Evolutionary conservation across 2,888 invertebrate genomes (phyloP).

Genomic region (Bellardia bayeri): DNA sequence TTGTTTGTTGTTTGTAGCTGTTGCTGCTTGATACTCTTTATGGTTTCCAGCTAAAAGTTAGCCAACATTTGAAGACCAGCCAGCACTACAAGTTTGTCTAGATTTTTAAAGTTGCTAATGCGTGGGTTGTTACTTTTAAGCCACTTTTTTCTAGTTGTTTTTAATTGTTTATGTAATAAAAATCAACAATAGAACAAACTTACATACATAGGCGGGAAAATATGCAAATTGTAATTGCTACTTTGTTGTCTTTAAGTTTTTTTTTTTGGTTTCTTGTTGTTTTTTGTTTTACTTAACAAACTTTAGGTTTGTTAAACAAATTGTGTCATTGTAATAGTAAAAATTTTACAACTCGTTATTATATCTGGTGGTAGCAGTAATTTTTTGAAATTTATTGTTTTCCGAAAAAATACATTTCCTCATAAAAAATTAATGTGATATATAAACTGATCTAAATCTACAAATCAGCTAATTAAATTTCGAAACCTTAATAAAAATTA

Average conservation of each 20-base stretch:
- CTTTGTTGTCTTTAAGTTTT: conserved; percentile 29
- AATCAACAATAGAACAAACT: conserved; percentile 48
- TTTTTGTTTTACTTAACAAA: conserved; percentile 30
- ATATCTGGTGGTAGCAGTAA: too few species aligned
- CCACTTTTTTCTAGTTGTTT: not conserved
- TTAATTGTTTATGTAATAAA: conserved; percentile 54
- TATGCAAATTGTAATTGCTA: conserved; percentile 65
- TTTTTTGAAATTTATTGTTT: conserved; percentile 5
- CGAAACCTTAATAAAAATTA: conserved; percentile 7
- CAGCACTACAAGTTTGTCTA: conserved; percentile 10
- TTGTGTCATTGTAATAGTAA: conserved; percentile 26
- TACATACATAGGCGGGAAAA: conserved; percentile 33
- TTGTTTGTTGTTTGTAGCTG: conserved; percentile 34
- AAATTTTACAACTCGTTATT: not conserved
- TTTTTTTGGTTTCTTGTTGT: not conserved
- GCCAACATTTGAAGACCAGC: conserved; percentile 47
- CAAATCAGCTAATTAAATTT: conserved; percentile 24
- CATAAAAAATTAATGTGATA: conserved; percentile 30
- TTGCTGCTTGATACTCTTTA: not conserved
- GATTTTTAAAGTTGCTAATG: conserved; percentile 38
- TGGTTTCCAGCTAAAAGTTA: conserved; percentile 17
- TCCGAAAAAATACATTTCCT: not conserved
- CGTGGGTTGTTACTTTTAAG: conserved; percentile 44
- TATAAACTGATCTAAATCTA: conserved; percentile 9
- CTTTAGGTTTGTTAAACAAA: conserved; percentile 18